phyloP scores from a whole-genome alignment of 2,888 invertebrate species.

The Linnaemya tessellans region DNA sequence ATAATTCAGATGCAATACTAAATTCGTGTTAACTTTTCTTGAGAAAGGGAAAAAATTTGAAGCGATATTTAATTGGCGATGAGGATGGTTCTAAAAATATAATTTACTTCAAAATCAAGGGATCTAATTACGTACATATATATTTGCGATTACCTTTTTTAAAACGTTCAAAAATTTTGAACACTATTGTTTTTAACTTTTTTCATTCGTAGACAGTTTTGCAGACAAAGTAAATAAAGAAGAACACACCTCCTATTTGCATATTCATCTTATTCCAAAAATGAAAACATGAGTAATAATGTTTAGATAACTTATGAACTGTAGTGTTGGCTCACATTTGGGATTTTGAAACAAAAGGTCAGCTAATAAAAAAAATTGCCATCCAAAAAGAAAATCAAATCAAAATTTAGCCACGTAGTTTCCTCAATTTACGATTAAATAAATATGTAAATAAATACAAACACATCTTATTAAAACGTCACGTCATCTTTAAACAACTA shows the following conservation, averaged over 20 bases:
- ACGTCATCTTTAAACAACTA: slow-evolving; percentile 59
- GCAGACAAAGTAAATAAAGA: not conserved
- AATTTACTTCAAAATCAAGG: too few relatives aligned
- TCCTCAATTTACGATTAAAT: not conserved
- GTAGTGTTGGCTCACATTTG: not conserved
- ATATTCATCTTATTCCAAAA: not conserved
- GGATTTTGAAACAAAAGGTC: slow-evolving; percentile 7
- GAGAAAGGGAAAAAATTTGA: too few relatives aligned
- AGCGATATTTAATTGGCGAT: too few relatives aligned
- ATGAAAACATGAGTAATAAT: not conserved
- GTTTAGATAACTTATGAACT: not conserved
- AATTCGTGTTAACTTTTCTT: too few relatives aligned
- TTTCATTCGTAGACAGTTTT: not conserved
- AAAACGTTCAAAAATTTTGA: too few relatives aligned
- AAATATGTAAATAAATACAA: slow-evolving; percentile 27
- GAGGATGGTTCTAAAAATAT: too few relatives aligned
- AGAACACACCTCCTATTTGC: not conserved
- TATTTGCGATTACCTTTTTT: too few relatives aligned
- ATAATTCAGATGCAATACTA: too few relatives aligned
- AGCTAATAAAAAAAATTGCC: not conserved
- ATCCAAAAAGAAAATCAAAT: not conserved
- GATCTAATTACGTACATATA: too few relatives aligned
- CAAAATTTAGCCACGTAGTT: slow-evolving; percentile 54
- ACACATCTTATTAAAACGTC: slow-evolving; percentile 51
- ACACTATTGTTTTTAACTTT: too few relatives aligned